phyloP scores from a whole-genome alignment of 2,113 vertebrate genomes.

The Corythornis madagascariensis region DNA sequence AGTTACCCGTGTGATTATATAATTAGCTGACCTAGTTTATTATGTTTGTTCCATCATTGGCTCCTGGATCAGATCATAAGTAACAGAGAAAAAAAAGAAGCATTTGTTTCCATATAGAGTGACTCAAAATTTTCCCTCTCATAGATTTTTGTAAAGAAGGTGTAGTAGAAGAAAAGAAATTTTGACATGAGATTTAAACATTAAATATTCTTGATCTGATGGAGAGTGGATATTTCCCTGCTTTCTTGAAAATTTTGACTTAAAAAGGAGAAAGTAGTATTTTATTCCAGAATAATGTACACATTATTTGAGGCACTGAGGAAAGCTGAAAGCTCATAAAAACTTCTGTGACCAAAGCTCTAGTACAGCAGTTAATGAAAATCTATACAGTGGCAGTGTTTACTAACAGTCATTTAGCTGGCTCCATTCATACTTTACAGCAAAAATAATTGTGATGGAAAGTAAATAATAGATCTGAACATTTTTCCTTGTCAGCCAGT shows the following conservation, averaged over 20 bases:
- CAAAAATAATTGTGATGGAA: conserved; percentile 22
- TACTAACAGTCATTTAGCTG: conserved; percentile 5
- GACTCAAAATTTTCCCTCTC: background rate
- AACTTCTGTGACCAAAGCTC: background rate
- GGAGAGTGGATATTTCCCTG: background rate
- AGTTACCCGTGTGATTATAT: conserved; percentile 48
- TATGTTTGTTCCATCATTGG: conserved; percentile 30
- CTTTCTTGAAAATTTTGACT: background rate
- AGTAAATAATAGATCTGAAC: background rate
- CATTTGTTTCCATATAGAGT: background rate
- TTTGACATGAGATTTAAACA: background rate
- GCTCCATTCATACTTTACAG: background rate
- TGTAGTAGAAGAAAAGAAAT: background rate
- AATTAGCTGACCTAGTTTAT: conserved; percentile 64
- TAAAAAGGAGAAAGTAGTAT: background rate
- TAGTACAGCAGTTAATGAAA: background rate
- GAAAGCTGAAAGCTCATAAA: background rate
- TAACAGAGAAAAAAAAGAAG: background rate
- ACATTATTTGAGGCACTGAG: background rate
- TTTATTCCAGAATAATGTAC: background rate
- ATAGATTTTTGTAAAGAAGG: background rate
- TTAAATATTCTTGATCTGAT: conserved; percentile 18
- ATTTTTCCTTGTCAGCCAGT: background rate
- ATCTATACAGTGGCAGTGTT: background rate
- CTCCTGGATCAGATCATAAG: conserved; percentile 12